These are phyloP conservation scores for Cygnus olor DNA, from an alignment of 2,797 vertebrate genomes.

Conservation along the genomic window DNA sequence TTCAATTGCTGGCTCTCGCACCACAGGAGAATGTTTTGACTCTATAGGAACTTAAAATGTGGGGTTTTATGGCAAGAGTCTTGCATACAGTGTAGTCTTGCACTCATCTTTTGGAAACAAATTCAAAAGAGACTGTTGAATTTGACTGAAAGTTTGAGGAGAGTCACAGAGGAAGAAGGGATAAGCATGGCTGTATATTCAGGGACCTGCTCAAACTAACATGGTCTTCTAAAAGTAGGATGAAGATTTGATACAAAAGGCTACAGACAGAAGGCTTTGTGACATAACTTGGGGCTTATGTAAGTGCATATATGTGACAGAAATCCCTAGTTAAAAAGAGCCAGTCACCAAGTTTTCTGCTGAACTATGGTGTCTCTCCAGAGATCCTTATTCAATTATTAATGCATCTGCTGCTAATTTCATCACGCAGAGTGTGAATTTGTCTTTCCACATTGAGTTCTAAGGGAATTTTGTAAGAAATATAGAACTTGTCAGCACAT, in stretches of 20 bases:
- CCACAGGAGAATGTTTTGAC: not conserved
- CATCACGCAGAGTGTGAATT: conserved; percentile 59
- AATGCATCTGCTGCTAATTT: conserved; percentile 68
- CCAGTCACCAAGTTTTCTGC: conserved; percentile 9
- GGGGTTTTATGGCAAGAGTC: not conserved
- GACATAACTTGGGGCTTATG: not conserved
- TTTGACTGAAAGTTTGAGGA: not conserved
- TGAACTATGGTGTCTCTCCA: conserved; percentile 15
- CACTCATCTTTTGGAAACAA: not conserved
- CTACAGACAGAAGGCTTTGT: not conserved
- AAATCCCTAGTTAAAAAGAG: conserved; percentile 23
- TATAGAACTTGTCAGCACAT: conserved; percentile 52
- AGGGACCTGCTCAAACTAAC: not conserved
- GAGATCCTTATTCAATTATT: conserved; percentile 63
- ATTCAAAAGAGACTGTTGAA: not conserved
- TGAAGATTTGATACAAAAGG: not conserved
- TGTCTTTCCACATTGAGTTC: conserved; percentile 46
- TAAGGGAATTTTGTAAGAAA: conserved; percentile 64
- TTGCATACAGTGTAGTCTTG: not conserved
- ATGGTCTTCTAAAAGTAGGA: not conserved
- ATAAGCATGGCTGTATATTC: not conserved
- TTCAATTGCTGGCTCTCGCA: not conserved
- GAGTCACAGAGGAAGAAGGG: not conserved
- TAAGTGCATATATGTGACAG: not conserved
- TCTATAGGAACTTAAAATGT: not conserved